These are phyloP conservation scores for Salticus scenicus DNA, from an alignment of 2,888 invertebrate genomes.

Conservation along the genomic window DNA sequence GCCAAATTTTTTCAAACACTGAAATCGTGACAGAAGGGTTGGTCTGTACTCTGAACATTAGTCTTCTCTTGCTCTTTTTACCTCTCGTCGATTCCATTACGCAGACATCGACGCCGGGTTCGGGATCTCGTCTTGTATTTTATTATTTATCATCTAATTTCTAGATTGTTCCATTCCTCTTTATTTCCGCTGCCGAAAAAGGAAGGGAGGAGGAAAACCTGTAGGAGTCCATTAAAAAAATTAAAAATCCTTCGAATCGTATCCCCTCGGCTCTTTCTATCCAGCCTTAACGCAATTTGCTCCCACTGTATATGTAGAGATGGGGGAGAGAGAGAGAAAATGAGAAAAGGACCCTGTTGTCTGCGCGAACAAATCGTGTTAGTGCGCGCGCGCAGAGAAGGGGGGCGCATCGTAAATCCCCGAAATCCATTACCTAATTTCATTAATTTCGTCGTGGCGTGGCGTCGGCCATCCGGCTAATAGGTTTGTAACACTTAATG, in stretches of 20 bases:
- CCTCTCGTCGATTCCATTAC: slow-evolving; percentile 59
- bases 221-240: slow-evolving; percentile 69
- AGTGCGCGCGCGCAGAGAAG: slow-evolving; percentile 40
- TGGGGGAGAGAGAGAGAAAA: slow-evolving; percentile 25
- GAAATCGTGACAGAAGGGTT: too few species aligned
- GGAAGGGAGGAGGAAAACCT: slow-evolving; percentile 31
- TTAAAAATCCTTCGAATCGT: slow-evolving; percentile 65
- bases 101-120: slow-evolving; percentile 41
- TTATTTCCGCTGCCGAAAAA: slow-evolving; percentile 26
- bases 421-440: slow-evolving; percentile 70
- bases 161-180: slow-evolving; percentile 65
- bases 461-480: slow-evolving; percentile 66
- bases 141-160: slow-evolving; percentile 68
- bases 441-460: slow-evolving; percentile 62
- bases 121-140: slow-evolving; percentile 34
- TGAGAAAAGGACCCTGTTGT: slow-evolving; percentile 41
- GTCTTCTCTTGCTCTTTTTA: neutral
- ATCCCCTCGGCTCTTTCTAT: slow-evolving; percentile 38
- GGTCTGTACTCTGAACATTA: neutral
- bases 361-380: slow-evolving; percentile 66
- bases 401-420: slow-evolving; percentile 55
- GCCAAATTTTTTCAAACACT: too few species aligned
- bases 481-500: slow-evolving; percentile 70
- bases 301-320: slow-evolving; percentile 18
- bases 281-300: slow-evolving; percentile 58